Percentiles rank a stretch among this genome's conserved stretches.
Evolutionary conservation across 2,797 vertebrate genomes (phyloP).

Genomic region (Helostoma temminkii): DNA sequence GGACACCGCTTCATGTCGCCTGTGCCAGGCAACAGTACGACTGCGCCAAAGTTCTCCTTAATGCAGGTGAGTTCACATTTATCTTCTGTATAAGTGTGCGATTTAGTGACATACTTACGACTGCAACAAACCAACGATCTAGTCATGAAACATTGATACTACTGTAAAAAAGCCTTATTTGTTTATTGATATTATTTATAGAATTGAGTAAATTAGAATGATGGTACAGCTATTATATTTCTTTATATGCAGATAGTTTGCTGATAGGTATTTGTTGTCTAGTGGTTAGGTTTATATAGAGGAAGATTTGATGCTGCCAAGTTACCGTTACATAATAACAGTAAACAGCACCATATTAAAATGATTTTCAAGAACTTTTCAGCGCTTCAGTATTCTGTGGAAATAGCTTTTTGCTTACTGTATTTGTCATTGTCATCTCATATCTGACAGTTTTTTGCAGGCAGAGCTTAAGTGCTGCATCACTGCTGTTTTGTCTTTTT

Average conservation of each 20-base stretch:
- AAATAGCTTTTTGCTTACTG: neutral
- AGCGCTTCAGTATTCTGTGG: neutral
- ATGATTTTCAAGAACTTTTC: neutral
- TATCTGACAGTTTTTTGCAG: too few relatives aligned
- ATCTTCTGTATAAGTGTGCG: neutral
- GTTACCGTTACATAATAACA: neutral
- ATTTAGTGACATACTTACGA: neutral
- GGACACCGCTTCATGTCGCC: conserved; percentile 94
- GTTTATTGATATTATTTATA: neutral
- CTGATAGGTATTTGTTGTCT: too few relatives aligned
- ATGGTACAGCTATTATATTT: too few relatives aligned
- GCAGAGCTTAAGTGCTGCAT: neutral
- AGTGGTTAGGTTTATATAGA: too few relatives aligned
- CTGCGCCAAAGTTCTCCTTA: conserved; percentile 91
- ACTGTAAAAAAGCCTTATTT: neutral
- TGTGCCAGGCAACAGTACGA: conserved; percentile 91
- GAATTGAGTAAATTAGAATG: too few relatives aligned
- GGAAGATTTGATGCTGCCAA: too few relatives aligned
- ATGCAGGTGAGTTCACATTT: conserved; percentile 84
- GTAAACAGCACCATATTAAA: neutral
- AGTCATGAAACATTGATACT: neutral
- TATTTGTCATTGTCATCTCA: neutral
- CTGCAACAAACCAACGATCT: neutral
- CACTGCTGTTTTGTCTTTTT: neutral
- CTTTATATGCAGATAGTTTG: too few relatives aligned